Evolutionary conservation across 2,888 invertebrate genomes (phyloP), one percentile per base, ranked within the genome.

Genomic region (Tricholauxania praeusta): DNA sequence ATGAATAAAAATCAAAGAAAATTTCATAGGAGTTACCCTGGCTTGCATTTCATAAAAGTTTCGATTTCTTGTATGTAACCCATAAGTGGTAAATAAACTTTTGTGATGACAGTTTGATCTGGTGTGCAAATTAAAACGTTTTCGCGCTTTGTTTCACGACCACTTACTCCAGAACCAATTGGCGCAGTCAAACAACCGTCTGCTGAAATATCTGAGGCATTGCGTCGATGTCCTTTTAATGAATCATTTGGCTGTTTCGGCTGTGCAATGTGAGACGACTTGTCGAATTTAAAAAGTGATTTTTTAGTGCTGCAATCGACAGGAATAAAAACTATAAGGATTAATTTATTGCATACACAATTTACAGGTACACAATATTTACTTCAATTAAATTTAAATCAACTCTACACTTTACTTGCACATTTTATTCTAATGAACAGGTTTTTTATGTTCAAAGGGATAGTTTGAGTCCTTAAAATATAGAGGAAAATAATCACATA

Each of bases 11-110:
- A 17, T 12, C 14, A 19, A 17, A 53, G 28, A 66, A 28, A 60
- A 10, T 14, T 55, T 48, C n/a, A 12, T 12, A 15, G 0, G 10
- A 76, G 85, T 84, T 81, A 92, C 91, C 90, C 90, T 32, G 90
- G 87, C 79, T 89, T 85, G 74, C 89, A 87, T 80, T 86, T 90
- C 82, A 92, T 89, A 60, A 90, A 90, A 78, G 88, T 89, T 86
- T 97, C 97, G 76, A 97, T 93, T 86, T 97, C 94, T 71, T 92
- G 92, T 76, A 96, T 93, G 79, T 97, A 95, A 74, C 91, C 90
- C 89, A 94, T 93, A 74, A 98, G 89, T 3, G 96, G 93, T 62
- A 94, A 92, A 87, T 95, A 95, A 72, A 96, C 92, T 47, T 93
- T 91, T 83, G 93, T 91, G 81, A 95, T 90, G 83, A 93, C 92